phyloP scores from a whole-genome alignment of 2,113 vertebrate species.

The Calypte anna region DNA sequence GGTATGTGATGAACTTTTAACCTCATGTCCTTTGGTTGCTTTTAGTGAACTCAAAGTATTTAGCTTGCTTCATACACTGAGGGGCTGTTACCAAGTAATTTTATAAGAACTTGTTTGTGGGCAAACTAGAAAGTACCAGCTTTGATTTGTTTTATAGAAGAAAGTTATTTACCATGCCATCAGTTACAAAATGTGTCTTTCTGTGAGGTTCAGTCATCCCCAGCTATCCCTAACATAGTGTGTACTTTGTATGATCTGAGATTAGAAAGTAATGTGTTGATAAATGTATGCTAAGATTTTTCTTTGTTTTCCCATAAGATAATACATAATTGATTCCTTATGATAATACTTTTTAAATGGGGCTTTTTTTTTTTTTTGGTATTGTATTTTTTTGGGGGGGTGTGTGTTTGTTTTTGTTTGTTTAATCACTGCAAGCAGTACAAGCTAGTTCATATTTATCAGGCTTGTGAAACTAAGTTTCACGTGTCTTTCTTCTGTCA shows the following conservation, averaged over 20 bases:
- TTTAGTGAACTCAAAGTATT: neutral
- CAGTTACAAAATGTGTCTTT: neutral
- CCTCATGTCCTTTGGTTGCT: neutral
- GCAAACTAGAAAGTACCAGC: neutral
- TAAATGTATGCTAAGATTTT: neutral
- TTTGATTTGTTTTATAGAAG: neutral
- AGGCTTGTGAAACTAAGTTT: neutral
- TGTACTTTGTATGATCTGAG: neutral
- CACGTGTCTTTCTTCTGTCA: neutral
- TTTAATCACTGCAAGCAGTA: neutral
- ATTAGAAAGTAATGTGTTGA: neutral
- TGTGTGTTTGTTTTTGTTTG: neutral
- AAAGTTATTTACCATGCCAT: neutral
- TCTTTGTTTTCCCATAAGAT: neutral
- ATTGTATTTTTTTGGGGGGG: neutral
- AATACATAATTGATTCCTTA: neutral
- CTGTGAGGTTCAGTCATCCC: neutral
- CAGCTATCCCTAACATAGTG: neutral
- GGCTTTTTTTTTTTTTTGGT: too few relatives aligned
- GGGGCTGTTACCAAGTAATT: neutral
- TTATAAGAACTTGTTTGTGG: neutral
- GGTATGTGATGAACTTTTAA: neutral
- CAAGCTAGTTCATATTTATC: neutral
- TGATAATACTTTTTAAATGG: neutral
- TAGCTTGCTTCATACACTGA: neutral